A percentile compares a stretch with the other conserved stretches of the same genome.
Evolutionary conservation across 1,140 invertebrate species (phyloP).

Genomic region (Lordiphosa clarofinis): DNA sequence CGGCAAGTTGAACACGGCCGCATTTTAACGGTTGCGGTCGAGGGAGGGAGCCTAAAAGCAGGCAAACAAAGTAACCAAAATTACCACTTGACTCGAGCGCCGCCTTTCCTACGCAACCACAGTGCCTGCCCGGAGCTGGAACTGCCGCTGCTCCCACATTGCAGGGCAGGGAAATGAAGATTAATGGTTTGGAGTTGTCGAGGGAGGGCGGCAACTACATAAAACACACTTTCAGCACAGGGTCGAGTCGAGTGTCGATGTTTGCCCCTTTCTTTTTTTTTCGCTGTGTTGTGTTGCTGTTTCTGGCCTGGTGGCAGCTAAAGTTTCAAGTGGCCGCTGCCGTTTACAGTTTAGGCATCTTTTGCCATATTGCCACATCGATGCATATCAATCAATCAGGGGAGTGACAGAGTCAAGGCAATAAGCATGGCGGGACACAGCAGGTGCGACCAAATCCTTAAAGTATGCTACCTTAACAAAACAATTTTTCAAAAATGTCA

Average conservation of each 20-base stretch:
- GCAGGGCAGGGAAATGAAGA: conserved; percentile 63
- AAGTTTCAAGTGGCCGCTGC: conserved; percentile 4
- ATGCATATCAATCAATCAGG: conserved; percentile 61
- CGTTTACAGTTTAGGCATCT: conserved; percentile 37
- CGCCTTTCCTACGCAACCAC: conserved; percentile 37
- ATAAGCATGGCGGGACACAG: conserved; percentile 45
- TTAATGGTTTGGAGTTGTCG: conserved; percentile 66
- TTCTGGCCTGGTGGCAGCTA: too few species aligned
- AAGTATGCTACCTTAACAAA: conserved; percentile 26
- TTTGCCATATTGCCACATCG: conserved; percentile 60
- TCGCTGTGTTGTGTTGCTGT: neutral
- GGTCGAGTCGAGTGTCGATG: conserved; percentile 16
- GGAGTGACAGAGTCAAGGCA: conserved; percentile 32
- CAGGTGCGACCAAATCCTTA: conserved; percentile 31
- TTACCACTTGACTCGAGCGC: conserved; percentile 71
- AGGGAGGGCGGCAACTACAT: conserved; percentile 56
- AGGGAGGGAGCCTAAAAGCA: conserved; percentile 22
- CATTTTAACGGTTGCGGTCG: conserved; percentile 65
- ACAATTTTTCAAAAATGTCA: conserved; percentile 69
- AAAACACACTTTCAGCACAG: conserved; percentile 48
- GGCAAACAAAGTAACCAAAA: conserved; percentile 74
- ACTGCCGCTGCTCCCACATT: conserved; percentile 34
- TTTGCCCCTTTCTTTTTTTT: conserved; percentile 16
- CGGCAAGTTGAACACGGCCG: conserved; percentile 63
- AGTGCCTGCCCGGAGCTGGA: conserved; percentile 2